Percentiles rank a stretch among this genome's conserved stretches.
Conservation (phyloP, 2,888 invertebrate species). For the Vesta saturnalis region DNA sequence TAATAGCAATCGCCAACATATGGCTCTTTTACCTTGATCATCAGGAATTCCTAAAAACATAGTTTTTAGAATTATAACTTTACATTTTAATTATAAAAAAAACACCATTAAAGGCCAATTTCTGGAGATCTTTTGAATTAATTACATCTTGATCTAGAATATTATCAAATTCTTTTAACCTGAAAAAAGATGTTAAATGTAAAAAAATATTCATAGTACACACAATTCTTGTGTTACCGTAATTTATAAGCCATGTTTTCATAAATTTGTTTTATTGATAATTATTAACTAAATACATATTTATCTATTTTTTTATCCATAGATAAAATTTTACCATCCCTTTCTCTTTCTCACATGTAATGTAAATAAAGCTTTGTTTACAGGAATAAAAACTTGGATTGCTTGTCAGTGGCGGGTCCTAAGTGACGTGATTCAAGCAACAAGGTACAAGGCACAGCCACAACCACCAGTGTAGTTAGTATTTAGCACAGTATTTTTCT, state of each 20-base stretch:
- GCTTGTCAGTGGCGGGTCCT: too few species aligned
- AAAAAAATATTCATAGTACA: conserved; percentile 10
- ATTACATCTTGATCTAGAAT: conserved; percentile 76
- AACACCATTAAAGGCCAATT: conserved; percentile 83
- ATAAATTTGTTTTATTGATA: not conserved
- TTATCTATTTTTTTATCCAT: not conserved
- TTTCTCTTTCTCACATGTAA: too few species aligned
- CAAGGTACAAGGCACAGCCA: too few species aligned
- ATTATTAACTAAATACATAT: not conserved
- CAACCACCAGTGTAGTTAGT: too few species aligned
- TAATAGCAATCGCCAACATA: conserved; percentile 90
- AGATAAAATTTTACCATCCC: not conserved
- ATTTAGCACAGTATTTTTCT: too few species aligned
- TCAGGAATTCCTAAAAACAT: conserved; percentile 81
- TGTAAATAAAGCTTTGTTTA: too few species aligned
- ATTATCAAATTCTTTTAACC: conserved; percentile 84
- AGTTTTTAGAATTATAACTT: not conserved
- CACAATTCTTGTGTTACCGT: too few species aligned
- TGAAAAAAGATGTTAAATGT: conserved; percentile 53
- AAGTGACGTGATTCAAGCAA: too few species aligned
- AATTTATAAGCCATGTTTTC: conserved; percentile 57
- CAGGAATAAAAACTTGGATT: too few species aligned
- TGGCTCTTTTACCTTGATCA: conserved; percentile 81
- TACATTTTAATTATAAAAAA: conserved; percentile 18
- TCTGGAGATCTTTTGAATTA: conserved; percentile 73